phyloP scores from a whole-genome alignment of 2,888 invertebrate species.

The Athetis lepigone region DNA sequence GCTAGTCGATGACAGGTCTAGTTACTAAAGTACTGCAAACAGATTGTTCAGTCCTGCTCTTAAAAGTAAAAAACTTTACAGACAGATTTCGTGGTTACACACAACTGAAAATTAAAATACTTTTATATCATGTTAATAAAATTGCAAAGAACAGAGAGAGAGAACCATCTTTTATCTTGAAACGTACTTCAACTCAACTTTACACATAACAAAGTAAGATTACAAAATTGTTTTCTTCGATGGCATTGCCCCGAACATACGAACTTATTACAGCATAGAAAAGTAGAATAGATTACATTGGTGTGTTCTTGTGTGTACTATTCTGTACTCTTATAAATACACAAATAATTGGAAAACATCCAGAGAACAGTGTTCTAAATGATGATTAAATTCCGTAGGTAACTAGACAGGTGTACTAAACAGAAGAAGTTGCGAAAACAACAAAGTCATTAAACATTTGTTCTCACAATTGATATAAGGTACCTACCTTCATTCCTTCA shows the following conservation, averaged over 20 bases:
- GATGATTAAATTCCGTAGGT: slow-evolving; percentile 47
- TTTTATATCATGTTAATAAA: background rate
- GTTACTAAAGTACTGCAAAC: background rate
- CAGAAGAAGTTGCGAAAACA: slow-evolving; percentile 28
- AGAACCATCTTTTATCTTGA: slow-evolving; percentile 7
- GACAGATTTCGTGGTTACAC: background rate
- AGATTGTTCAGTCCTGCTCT: background rate
- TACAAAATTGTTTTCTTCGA: slow-evolving; percentile 14
- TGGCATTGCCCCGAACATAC: slow-evolving; percentile 15
- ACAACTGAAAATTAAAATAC: background rate
- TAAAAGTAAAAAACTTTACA: background rate
- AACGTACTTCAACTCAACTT: background rate
- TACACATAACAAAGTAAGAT: slow-evolving; percentile 30
- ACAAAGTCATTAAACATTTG: slow-evolving; percentile 37
- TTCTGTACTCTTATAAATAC: slow-evolving; percentile 28
- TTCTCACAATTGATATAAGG: background rate
- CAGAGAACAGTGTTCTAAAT: slow-evolving; percentile 45
- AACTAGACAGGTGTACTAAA: slow-evolving; percentile 45
- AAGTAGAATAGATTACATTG: slow-evolving; percentile 35
- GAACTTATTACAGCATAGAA: slow-evolving; percentile 13
- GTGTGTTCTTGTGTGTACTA: slow-evolving; percentile 30
- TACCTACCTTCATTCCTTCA: too few species aligned
- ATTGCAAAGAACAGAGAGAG: too few species aligned
- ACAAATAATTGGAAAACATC: slow-evolving; percentile 55
- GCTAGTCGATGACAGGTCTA: background rate